Base-by-base conservation (phyloP, 64 coral and sea anemone species). In the Actinia equina region DNA sequence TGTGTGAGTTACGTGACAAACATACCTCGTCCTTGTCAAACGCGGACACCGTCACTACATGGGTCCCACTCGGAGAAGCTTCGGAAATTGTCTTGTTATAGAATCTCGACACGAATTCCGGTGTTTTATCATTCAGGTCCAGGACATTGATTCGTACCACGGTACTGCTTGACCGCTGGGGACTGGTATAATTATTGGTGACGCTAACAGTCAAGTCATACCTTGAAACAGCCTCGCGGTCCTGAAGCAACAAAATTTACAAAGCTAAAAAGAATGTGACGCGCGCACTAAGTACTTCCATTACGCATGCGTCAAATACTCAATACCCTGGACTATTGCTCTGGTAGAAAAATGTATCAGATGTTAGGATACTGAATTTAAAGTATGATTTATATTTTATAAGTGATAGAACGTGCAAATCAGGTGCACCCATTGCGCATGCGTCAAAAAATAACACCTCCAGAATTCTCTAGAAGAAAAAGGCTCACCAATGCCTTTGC, bases 71-170 rank as follows among this genome's bases (percentile, higher is more conserved):
- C 3, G 88, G 56, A 43, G 90, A 91, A 12, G 77, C 63, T 67
- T 98, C 96, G 18, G 96, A 94, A 51, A 98, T 89, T 3, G 89
- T 80, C 18, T 43, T 43, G 83, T 94, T 94, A 87, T 98, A 98
- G 58, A 82, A 91, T 43, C 79, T 61, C 20, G 63, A 30, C n/a
- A 42, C 89, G 55, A 98, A 98, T 26, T 64, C 87, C 49, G 96
- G 93, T 3, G 86, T 71, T 79, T 94, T 87, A n/a, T 98, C 96
- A 70, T 98, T 98, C 22, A 82, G 57, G 74, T 98, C 96, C 74
- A 92, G 89, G 37, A 98, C 88, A 88, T 88, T 79, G 11, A 98
- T 74, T 30, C 19, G 63, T 18, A 94, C 90, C 23, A 57, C 91
- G 16, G 82, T 89, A 16, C 17, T 92, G 27, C 82, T 92, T 52